These are phyloP conservation scores for Coreius guichenoti DNA, from an alignment of 2,797 vertebrate genomes.

Conservation along the genomic window DNA sequence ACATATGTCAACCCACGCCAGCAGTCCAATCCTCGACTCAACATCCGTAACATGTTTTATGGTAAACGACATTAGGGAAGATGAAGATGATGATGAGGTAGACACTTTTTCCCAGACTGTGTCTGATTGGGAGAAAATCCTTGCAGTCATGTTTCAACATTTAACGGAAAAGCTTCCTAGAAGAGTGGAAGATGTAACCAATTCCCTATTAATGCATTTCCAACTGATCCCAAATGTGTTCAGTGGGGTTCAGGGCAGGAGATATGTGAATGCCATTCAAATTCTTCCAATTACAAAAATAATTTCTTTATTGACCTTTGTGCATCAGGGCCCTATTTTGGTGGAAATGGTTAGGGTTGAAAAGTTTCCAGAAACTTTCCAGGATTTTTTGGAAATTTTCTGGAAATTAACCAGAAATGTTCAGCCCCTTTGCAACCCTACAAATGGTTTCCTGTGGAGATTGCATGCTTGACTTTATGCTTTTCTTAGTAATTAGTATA, in stretches of 20 bases:
- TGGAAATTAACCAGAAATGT: no score
- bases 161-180: no score
- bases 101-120: slow-evolving; percentile 79
- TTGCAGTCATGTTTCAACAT: no score
- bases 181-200: no score
- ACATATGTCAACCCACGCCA: slow-evolving; percentile 82
- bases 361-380: no score
- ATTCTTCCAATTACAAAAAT: neutral
- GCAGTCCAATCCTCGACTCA: slow-evolving; percentile 75
- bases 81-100: slow-evolving; percentile 51
- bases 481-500: neutral
- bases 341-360: neutral
- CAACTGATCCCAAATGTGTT: neutral
- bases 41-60: slow-evolving; percentile 89
- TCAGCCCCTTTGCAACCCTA: no score
- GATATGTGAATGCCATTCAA: neutral
- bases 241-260: neutral
- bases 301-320: neutral
- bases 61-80: slow-evolving; percentile 63
- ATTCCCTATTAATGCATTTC: neutral
- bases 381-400: fast-evolving
- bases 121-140: no score
- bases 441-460: neutral
- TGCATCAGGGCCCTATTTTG: neutral
- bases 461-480: no score